Base-by-base conservation (phyloP, 2,888 invertebrate genomes). In the Heliothis peltigera region DNA sequence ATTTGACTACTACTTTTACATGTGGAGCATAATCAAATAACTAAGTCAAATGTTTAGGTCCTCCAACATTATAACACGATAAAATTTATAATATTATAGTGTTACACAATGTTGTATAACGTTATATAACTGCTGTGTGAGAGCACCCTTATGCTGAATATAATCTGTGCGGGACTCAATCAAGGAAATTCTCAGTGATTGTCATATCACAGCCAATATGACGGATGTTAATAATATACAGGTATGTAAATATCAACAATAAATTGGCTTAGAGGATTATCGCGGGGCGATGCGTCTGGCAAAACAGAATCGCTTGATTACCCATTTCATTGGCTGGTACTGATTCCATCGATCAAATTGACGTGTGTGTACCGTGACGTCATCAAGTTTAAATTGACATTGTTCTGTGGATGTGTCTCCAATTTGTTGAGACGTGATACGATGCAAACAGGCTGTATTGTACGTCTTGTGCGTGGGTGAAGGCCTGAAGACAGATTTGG, bases 231-330 rank as follows among this genome's bases (percentile, higher is more conserved):
- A 73, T 80, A 77, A 12, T 22, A 25, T 1, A 53, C 25, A 18
- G 5, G 18, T 44, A 83, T 81, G 77, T 78, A 80, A 80, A 84
- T 80, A 77, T 56, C 69, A 75, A 81, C 82, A 82, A 81, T 79
- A 77, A 70, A 76, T 75, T 79, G 81, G 79, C 77, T 83, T 72
- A 79, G 56, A 48, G 79, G 87, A 81, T 88, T 87, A 87, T 85
- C 82, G 77, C 54, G 68, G 68, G 73, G 67, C 74, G 80, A 66
- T 70, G 78, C 80, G 88, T 78, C 90, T 91, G 91, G 87, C 90
- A 92, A 89, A 92, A 92, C 90, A 91, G 79, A 70, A 79, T 73
- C 83, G 85, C 80, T 86, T 90, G 90, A 92, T 91, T 91, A 91
- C 80, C 78, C 79, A 83, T 67, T 71, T 75, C 75, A 77, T 39